These are phyloP conservation scores for Pseudococcus jackbeardsleyi DNA, from an alignment of 2,888 invertebrate genomes.

Conservation along the genomic window DNA sequence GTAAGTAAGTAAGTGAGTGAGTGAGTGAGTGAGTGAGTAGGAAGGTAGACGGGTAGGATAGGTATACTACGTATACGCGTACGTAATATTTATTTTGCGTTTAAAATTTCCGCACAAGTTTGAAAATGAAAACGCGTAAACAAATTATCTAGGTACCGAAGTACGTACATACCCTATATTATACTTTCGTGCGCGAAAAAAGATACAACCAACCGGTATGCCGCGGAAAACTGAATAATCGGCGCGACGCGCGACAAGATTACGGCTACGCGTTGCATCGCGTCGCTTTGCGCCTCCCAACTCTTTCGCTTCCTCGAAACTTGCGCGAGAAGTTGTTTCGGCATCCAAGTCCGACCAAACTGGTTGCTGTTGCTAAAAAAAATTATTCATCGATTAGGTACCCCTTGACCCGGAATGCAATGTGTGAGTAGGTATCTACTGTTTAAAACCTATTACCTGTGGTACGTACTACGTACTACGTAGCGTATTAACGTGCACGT, in stretches of 20 bases:
- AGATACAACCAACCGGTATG: slow-evolving; percentile 18
- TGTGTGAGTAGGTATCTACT: too few species aligned
- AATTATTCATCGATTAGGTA: not conserved
- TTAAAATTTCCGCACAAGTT: not conserved
- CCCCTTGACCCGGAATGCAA: not conserved
- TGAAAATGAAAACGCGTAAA: not conserved
- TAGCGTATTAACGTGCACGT: too few species aligned
- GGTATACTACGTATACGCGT: too few species aligned
- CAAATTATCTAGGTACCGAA: not conserved
- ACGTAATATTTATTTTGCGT: not conserved
- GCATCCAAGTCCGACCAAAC: not conserved
- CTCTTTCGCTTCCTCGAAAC: not conserved
- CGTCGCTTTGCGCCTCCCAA: not conserved
- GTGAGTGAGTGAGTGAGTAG: too few species aligned
- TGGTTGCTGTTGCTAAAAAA: not conserved
- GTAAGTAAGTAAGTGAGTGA: too few species aligned
- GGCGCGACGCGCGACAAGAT: not conserved
- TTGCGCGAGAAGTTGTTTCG: not conserved
- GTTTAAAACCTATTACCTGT: too few species aligned
- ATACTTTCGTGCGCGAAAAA: not conserved
- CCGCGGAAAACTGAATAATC: not conserved
- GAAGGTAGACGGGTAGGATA: too few species aligned
- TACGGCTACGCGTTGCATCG: not conserved
- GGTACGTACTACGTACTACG: too few species aligned
- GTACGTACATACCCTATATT: too few species aligned